A percentile compares a stretch with the other conserved stretches of the same genome.
These are phyloP conservation scores for Leptodactylus fallax DNA, from an alignment of 2,797 vertebrate genomes.

Conservation along the genomic window DNA sequence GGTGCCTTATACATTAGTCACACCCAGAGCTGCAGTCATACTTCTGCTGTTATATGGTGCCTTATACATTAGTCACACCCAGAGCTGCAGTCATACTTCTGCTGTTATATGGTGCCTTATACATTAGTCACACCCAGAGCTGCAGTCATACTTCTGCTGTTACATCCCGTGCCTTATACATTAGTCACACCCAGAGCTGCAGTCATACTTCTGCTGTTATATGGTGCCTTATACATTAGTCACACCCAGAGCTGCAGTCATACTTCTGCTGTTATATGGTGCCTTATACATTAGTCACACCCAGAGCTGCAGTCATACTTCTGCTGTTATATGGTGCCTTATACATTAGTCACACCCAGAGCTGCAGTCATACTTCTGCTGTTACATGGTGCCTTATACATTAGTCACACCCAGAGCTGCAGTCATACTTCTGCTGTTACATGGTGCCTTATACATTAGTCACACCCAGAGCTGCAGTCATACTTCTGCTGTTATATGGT, in stretches of 20 bases:
- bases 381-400: too few relatives aligned
- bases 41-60: neutral
- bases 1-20: too few relatives aligned
- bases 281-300: neutral
- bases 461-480: too few relatives aligned
- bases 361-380: neutral
- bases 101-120: too few relatives aligned
- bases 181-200: neutral
- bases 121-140: neutral
- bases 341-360: neutral
- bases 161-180: neutral
- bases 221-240: neutral
- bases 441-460: neutral
- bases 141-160: neutral
- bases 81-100: too few relatives aligned
- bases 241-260: too few relatives aligned
- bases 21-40: too few relatives aligned
- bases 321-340: neutral
- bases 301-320: neutral
- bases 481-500: too few relatives aligned
- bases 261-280: too few relatives aligned
- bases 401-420: too few relatives aligned
- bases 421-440: neutral
- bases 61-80: neutral
- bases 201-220: neutral